Evolutionary conservation across 2,113 vertebrate species (phyloP).

Genomic region (Nibea albiflora): DNA sequence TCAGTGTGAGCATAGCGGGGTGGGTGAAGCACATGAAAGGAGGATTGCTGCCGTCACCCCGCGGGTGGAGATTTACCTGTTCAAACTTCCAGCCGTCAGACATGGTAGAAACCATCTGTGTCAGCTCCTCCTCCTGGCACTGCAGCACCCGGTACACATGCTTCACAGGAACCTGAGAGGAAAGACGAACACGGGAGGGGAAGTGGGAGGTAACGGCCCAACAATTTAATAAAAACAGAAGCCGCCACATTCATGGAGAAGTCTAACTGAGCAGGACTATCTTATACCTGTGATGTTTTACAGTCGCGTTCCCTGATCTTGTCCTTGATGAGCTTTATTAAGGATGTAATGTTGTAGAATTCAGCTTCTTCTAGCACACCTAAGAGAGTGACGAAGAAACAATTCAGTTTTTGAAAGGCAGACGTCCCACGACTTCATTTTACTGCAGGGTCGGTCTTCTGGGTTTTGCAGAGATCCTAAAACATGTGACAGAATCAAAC

Average conservation of each 20-base stretch:
- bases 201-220: background rate
- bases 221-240: background rate
- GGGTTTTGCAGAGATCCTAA: background rate
- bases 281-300: constrained; percentile 89
- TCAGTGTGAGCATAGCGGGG: constrained; percentile 65
- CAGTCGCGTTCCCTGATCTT: constrained; percentile 98
- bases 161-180: constrained; percentile 91
- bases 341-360: constrained; percentile 99
- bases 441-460: too few species aligned
- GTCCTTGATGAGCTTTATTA: constrained; percentile 98
- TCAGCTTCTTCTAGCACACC: constrained; percentile 98
- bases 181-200: background rate
- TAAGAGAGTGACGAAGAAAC: constrained; percentile 60
- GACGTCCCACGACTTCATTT: too few species aligned
- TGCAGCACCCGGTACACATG: constrained; percentile 98
- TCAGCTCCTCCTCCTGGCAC: constrained; percentile 98
- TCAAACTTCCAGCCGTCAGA: constrained; percentile 99
- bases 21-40: constrained; percentile 59
- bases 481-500: too few species aligned
- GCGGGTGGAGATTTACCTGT: constrained; percentile 86
- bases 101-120: constrained; percentile 99
- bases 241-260: background rate
- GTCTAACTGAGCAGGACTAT: background rate
- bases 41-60: constrained; percentile 15
- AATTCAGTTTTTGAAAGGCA: background rate